These are phyloP conservation scores for Aporophyla lueneburgensis DNA, from an alignment of 2,888 invertebrate genomes.

Conservation along the genomic window DNA sequence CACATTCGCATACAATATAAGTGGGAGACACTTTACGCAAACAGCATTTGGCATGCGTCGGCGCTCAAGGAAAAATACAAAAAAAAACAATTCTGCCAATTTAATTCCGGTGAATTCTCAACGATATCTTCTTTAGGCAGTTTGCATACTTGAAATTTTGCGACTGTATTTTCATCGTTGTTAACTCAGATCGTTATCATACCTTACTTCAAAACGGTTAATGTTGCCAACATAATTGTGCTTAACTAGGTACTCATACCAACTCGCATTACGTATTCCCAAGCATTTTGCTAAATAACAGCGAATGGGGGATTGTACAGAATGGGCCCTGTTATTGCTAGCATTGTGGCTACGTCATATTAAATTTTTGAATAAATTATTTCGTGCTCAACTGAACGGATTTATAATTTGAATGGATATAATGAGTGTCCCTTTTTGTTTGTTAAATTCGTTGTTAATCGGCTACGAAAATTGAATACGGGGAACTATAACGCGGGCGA, in stretches of 20 bases:
- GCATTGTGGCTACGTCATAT: conserved; percentile 75
- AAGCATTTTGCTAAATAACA: conserved; percentile 67
- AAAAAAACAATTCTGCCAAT: conserved; percentile 55
- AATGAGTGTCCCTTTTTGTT: conserved; percentile 64
- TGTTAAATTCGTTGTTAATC: conserved; percentile 60
- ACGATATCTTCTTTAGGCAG: conserved; percentile 50
- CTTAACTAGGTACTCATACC: conserved; percentile 58
- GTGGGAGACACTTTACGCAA: conserved; percentile 40
- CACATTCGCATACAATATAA: conserved; percentile 35
- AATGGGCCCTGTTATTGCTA: conserved; percentile 66
- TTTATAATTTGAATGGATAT: conserved; percentile 67
- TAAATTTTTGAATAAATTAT: conserved; percentile 84
- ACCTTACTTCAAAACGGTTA: conserved; percentile 61
- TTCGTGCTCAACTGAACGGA: conserved; percentile 73
- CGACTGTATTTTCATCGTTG: conserved; percentile 58
- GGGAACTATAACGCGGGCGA: conserved; percentile 31
- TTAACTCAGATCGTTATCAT: conserved; percentile 58
- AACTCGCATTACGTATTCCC: conserved; percentile 63
- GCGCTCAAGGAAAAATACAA: conserved; percentile 49
- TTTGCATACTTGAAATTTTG: conserved; percentile 64
- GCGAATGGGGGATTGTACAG: conserved; percentile 66
- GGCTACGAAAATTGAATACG: conserved; percentile 48
- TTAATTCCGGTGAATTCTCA: conserved; percentile 59
- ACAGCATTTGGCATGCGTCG: conserved; percentile 43
- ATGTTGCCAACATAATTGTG: conserved; percentile 64